Percentiles rank a stretch among this genome's conserved stretches.
phyloP scores from a whole-genome alignment of 2,888 invertebrate genomes.

The Siphonodentalium dalli region DNA sequence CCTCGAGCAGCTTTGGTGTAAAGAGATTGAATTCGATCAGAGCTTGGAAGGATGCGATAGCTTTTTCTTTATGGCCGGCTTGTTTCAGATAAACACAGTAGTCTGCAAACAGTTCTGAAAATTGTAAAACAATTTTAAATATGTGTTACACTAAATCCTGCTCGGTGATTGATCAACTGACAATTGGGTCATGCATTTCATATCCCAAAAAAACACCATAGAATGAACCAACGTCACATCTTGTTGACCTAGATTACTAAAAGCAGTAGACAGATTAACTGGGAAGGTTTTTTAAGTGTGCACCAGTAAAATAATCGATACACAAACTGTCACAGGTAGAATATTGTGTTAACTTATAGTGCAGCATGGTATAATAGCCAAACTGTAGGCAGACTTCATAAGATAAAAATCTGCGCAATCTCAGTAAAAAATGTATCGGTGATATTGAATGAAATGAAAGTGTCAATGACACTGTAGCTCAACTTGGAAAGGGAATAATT shows the following conservation, averaged over 20 bases:
- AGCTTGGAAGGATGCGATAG: constrained; percentile 64
- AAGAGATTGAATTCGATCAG: constrained; percentile 65
- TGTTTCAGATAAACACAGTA: constrained; percentile 61
- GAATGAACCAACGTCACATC: background rate
- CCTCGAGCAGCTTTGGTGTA: constrained; percentile 44
- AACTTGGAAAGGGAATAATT: too few species aligned
- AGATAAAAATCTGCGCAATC: too few species aligned
- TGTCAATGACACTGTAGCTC: too few species aligned
- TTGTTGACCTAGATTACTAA: background rate
- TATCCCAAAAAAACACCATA: background rate
- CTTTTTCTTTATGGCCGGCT: constrained; percentile 65
- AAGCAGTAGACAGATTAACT: too few species aligned
- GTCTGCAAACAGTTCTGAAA: constrained; percentile 60
- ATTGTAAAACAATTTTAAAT: background rate
- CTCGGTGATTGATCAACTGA: background rate
- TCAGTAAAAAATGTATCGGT: too few species aligned
- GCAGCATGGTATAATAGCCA: too few species aligned
- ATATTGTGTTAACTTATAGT: too few species aligned
- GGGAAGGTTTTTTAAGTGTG: too few species aligned
- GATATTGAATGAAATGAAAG: too few species aligned
- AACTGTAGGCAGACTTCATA: too few species aligned
- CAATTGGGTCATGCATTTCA: background rate
- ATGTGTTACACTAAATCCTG: background rate
- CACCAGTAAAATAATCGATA: too few species aligned
- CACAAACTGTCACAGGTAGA: too few species aligned